Evolutionary conservation across 2,888 invertebrate species (phyloP), one percentile per base, ranked within the genome.

Genomic region (Cataglyphis cursor): DNA sequence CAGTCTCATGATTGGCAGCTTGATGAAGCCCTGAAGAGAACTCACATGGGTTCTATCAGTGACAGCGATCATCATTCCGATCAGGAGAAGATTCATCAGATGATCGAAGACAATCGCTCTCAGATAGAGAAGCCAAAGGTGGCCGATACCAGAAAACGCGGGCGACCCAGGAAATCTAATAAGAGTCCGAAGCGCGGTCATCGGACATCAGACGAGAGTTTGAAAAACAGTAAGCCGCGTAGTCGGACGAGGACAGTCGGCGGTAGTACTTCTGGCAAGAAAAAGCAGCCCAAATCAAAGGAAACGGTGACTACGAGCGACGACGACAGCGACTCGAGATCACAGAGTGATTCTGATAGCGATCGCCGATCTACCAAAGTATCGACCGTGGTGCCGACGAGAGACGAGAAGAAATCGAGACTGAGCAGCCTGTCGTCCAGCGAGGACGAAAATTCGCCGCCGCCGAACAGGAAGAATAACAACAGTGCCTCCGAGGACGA

Each of bases 101-200:
- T 90, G 87, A 86, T 81, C 61, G 94, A 92, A 41, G 91, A 91
- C 21, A 88, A 28, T 61, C 84, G 89, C 38, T 70, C 82, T 78
- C 93, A 93, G 74, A 88, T 88, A n/a, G 93, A 93, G 24, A 93
- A 94, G 82, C 92, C 93, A 85, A 96, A 96, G 91, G 93, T 92
- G 15, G 91, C 91, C 48, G 94, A 95, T 78, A 91, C 89, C 0
- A 91, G 92, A 59, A 94, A 94, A 66, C 96, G 96, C 28, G 96
- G 96, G 0, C 95, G 96, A 68, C 96, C 96, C 9, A 95, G 96
- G 3, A 96, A 96, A 89, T 92, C 94, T 0, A 95, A 95, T 1
- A 93, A 94, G 78, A 93, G 93, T 59, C 94, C 94, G 0, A 94
- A 94, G 74, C 87, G 83, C 10, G 73, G 88, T 87, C 88, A 90